These are phyloP conservation scores for Gallinago media DNA, from an alignment of 2,113 vertebrate genomes.

Conservation along the genomic window DNA sequence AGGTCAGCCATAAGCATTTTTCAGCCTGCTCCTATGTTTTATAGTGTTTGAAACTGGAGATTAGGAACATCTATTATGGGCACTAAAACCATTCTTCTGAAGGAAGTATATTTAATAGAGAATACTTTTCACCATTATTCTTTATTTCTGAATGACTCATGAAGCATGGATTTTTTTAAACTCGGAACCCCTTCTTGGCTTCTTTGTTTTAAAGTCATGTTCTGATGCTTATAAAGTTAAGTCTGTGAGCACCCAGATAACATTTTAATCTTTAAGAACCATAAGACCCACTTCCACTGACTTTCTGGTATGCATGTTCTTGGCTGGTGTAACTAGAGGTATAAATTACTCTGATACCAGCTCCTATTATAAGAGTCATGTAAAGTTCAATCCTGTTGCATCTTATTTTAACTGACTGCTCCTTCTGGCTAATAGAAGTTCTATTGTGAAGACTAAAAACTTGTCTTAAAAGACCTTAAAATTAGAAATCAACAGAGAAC, in stretches of 20 bases:
- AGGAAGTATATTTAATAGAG: neutral
- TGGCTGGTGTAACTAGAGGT: neutral
- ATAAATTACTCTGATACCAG: neutral
- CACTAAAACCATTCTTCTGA: neutral
- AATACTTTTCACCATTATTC: neutral
- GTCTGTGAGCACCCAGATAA: neutral
- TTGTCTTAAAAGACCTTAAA: neutral
- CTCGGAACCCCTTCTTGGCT: fast-evolving
- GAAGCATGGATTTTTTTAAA: neutral
- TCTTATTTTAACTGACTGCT: neutral
- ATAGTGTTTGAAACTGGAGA: neutral
- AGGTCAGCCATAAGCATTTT: neutral
- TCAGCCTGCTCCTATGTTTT: neutral
- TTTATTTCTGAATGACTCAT: slow-evolving; percentile 48
- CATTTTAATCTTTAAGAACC: neutral
- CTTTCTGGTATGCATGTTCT: neutral
- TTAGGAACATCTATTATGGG: neutral
- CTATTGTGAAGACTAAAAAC: neutral
- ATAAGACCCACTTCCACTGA: neutral
- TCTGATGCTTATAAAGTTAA: neutral
- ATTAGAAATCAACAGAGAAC: neutral
- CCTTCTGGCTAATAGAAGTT: neutral
- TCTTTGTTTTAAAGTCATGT: neutral
- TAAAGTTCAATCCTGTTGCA: neutral
- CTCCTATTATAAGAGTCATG: neutral